A percentile compares a stretch with the other conserved stretches of the same genome.
phyloP scores from a whole-genome alignment of 2,888 invertebrate species.

The Nezara viridula region DNA sequence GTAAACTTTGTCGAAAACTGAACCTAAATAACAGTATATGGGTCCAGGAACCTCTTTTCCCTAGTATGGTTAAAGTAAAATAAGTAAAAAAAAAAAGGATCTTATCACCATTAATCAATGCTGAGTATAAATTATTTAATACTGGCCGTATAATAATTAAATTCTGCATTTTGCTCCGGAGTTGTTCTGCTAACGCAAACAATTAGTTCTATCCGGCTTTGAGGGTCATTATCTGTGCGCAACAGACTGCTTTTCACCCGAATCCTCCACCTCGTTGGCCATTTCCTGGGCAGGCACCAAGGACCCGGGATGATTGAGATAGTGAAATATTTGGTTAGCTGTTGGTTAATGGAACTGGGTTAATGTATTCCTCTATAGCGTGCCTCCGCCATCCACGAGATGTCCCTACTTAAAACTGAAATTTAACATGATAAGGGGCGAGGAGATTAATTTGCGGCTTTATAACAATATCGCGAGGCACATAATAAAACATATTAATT shows the following conservation, averaged over 20 bases:
- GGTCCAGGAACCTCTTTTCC: no score
- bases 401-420: not conserved
- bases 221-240: not conserved
- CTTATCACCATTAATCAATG: no score
- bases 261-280: not conserved
- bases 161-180: not conserved
- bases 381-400: not conserved
- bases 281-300: not conserved
- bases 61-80: no score
- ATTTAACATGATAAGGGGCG: not conserved
- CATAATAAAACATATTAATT: no score
- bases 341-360: not conserved
- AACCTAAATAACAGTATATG: no score
- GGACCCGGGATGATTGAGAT: not conserved
- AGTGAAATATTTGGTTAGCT: conserved; percentile 8
- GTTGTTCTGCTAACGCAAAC: not conserved
- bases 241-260: not conserved
- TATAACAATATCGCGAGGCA: not conserved
- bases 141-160: not conserved
- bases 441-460: not conserved
- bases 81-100: no score
- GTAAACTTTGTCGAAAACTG: no score
- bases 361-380: not conserved
- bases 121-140: no score
- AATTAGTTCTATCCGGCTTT: not conserved